These are phyloP conservation scores for Hetaerina americana DNA, from an alignment of 1,140 invertebrate species.

Conservation along the genomic window DNA sequence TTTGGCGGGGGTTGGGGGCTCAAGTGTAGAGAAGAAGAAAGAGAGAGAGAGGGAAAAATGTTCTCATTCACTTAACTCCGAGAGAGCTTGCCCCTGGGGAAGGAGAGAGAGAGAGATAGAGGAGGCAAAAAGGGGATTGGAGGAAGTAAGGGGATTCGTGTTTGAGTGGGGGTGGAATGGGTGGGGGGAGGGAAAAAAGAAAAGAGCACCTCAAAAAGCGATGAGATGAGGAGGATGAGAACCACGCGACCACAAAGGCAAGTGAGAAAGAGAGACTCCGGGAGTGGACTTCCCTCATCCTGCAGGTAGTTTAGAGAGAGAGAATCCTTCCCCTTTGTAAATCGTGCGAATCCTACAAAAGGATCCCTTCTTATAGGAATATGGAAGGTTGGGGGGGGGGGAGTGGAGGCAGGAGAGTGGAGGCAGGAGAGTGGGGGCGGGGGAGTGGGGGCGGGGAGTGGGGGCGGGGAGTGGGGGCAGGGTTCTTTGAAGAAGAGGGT, in stretches of 20 bases:
- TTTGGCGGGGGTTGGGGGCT: too few species aligned
- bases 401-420: background rate
- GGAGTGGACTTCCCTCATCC: background rate
- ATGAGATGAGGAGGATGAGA: too few species aligned
- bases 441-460: background rate
- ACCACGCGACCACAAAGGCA: background rate
- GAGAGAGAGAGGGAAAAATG: background rate
- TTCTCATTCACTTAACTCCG: background rate
- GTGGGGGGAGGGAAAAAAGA: background rate
- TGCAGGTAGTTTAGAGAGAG: too few species aligned
- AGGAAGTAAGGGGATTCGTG: background rate
- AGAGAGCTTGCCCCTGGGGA: too few species aligned
- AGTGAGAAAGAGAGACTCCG: too few species aligned
- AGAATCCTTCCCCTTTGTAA: background rate
- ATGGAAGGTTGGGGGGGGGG: too few species aligned
- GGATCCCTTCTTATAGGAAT: too few species aligned
- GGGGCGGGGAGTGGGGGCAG: background rate
- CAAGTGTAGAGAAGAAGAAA: too few species aligned
- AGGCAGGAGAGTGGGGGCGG: background rate
- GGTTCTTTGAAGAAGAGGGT: background rate
- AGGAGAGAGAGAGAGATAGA: background rate
- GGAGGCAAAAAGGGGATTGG: background rate
- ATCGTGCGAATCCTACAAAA: background rate
- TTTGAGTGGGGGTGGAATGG: too few species aligned
- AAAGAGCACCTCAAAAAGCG: too few species aligned